Evolutionary conservation across 37 sponge, comb jelly and placozoan genomes (phyloP).

Genomic region (Spongilla lacustris): DNA sequence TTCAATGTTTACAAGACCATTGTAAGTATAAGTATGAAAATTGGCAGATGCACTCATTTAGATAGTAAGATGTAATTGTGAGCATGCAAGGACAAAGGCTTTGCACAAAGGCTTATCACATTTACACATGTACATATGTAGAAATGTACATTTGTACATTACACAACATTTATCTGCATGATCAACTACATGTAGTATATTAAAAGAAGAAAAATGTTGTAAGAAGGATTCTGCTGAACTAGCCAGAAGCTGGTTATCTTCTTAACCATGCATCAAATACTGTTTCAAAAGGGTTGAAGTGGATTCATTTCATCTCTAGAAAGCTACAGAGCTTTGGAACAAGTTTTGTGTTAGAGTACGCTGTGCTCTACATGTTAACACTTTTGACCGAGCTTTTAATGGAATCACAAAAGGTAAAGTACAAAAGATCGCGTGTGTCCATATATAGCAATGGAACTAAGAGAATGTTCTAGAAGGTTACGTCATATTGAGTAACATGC

Average conservation of each 20-base stretch:
- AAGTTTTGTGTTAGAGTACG: not conserved
- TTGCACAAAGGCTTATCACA: too few relatives aligned
- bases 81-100: too few relatives aligned
- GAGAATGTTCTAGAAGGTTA: not conserved
- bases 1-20: not conserved
- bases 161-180: too few relatives aligned
- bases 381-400: not conserved
- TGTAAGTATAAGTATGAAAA: too few relatives aligned
- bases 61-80: not conserved
- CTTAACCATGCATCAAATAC: too few relatives aligned
- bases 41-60: not conserved
- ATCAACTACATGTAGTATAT: too few relatives aligned
- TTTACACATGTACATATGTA: not conserved
- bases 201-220: too few relatives aligned
- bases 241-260: too few relatives aligned
- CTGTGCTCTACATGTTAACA: not conserved
- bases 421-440: not conserved
- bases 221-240: too few relatives aligned
- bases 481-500: not conserved
- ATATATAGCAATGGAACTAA: not conserved
- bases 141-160: not conserved
- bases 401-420: not conserved
- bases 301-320: too few relatives aligned
- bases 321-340: too few relatives aligned
- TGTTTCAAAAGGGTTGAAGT: too few relatives aligned